Evolutionary conservation across 64 coral and sea anemone species (phyloP).

Genomic region (Anthopleura sola): DNA sequence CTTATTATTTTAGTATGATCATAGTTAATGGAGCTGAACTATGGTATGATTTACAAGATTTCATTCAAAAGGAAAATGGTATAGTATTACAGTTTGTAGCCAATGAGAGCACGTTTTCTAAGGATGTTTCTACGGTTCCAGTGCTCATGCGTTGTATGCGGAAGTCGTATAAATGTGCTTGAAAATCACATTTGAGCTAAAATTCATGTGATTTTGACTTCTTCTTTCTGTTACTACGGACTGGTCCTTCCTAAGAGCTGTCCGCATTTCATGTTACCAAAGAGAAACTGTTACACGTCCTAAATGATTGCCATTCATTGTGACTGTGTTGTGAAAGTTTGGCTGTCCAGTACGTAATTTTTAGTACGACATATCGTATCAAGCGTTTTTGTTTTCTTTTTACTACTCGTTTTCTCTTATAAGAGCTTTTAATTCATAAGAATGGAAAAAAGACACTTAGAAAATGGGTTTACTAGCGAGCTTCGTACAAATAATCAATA

Average conservation of each 20-base stretch:
- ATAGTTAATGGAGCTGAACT: too few relatives aligned
- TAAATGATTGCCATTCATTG: not conserved
- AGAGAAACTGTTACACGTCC: not conserved
- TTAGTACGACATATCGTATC: too few relatives aligned
- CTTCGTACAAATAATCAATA: not conserved
- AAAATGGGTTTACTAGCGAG: not conserved
- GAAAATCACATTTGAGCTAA: not conserved
- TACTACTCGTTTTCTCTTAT: not conserved
- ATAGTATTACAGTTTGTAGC: not conserved
- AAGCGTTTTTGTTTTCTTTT: not conserved
- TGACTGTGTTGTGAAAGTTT: not conserved
- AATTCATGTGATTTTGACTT: not conserved
- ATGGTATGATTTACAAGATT: too few relatives aligned
- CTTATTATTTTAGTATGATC: too few relatives aligned
- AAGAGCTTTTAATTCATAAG: not conserved
- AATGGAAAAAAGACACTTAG: not conserved
- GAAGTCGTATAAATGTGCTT: conserved; percentile 26
- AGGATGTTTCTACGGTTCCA: not conserved
- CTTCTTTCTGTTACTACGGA: not conserved
- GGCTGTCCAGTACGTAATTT: not conserved
- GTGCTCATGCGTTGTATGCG: not conserved
- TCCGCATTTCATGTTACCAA: not conserved
- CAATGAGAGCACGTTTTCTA: not conserved
- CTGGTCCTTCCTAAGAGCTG: not conserved
- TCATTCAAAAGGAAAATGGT: not conserved